Evolutionary conservation across 2,113 vertebrate genomes (phyloP).

Genomic region (Bujurquina vittata): DNA sequence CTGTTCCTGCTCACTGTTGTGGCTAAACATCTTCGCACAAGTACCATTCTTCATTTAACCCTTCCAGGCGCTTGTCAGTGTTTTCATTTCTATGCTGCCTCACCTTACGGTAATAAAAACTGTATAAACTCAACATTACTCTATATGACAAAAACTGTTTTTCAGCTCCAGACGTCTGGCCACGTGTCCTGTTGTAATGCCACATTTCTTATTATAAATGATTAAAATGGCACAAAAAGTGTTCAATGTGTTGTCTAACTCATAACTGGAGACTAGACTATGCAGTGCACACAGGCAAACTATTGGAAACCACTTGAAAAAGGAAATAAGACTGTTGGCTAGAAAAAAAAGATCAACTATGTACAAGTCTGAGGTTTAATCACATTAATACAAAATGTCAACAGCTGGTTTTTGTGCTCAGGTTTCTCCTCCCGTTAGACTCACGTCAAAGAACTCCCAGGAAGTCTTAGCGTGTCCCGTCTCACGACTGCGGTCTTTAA

Average conservation of each 20-base stretch:
- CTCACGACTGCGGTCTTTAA: slow-evolving; percentile 79
- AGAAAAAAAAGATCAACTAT: not conserved
- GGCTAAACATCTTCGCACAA: not conserved
- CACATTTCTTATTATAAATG: no score
- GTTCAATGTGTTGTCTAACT: no score
- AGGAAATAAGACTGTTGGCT: not conserved
- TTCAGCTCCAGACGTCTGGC: not conserved
- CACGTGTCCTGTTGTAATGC: no score
- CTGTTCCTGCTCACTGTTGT: not conserved
- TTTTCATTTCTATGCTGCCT: not conserved
- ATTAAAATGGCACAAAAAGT: no score
- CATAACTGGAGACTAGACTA: no score
- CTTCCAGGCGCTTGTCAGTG: not conserved
- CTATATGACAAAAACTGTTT: not conserved
- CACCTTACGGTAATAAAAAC: not conserved
- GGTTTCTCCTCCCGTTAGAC: not conserved
- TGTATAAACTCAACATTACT: not conserved
- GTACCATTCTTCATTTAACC: not conserved
- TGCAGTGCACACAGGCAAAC: no score
- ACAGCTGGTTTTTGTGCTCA: not conserved
- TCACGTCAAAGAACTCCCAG: slow-evolving; percentile 83
- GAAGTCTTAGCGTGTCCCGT: slow-evolving; percentile 79
- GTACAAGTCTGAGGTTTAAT: fast-evolving
- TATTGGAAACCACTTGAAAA: not conserved
- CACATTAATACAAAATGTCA: not conserved